Conservation (phyloP, 1,140 invertebrate genomes). For the Schmidtea mediterranea region DNA sequence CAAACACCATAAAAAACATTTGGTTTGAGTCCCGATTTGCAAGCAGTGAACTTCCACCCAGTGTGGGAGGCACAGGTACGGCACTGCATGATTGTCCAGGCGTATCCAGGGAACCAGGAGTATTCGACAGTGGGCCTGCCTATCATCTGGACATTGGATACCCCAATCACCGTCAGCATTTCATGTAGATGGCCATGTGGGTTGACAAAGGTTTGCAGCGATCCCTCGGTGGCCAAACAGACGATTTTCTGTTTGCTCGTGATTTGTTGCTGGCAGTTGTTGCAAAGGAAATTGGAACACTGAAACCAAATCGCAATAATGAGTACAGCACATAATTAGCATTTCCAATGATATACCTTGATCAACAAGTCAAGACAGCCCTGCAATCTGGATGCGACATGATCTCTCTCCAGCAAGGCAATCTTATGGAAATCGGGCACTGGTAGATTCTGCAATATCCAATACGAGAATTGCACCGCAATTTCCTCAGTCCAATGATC, state of each 20-base stretch:
- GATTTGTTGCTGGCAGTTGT: slow-evolving; percentile 34
- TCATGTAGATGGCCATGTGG: slow-evolving; percentile 48
- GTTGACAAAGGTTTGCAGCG: slow-evolving; percentile 53
- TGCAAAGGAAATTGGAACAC: slow-evolving; percentile 38
- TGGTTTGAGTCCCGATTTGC: slow-evolving; percentile 36
- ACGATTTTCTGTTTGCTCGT: slow-evolving; percentile 43
- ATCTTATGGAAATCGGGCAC: too few relatives aligned
- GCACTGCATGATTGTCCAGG: slow-evolving; percentile 36
- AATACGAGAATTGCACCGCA: too few relatives aligned
- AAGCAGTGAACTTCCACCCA: slow-evolving; percentile 48
- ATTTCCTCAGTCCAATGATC: too few relatives aligned
- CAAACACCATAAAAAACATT: slow-evolving; percentile 43
- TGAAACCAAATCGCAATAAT: too few relatives aligned
- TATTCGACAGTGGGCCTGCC: slow-evolving; percentile 38
- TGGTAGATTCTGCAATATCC: too few relatives aligned
- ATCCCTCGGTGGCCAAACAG: slow-evolving; percentile 49
- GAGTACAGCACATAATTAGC: slow-evolving; percentile 8
- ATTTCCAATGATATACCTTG: too few relatives aligned
- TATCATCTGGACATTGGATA: slow-evolving; percentile 33
- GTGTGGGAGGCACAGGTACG: slow-evolving; percentile 38
- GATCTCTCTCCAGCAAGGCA: too few relatives aligned
- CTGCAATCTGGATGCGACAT: too few relatives aligned
- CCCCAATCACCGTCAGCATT: slow-evolving; percentile 42
- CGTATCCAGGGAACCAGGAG: slow-evolving; percentile 57
- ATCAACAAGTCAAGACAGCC: neutral